These are phyloP conservation scores for Anastrepha obliqua DNA, from an alignment of 1,140 invertebrate species.

Conservation along the genomic window DNA sequence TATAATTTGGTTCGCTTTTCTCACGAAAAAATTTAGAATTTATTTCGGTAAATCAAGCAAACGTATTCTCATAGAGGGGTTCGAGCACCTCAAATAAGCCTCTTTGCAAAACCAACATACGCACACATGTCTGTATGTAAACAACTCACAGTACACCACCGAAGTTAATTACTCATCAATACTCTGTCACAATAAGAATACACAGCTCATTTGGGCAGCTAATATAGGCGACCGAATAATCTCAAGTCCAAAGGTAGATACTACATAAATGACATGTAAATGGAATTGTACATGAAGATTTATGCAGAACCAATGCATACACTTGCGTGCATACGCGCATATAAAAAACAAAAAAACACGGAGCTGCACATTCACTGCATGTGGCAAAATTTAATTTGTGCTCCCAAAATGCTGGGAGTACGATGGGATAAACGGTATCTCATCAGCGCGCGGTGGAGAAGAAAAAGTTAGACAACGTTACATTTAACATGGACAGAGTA, in stretches of 20 bases:
- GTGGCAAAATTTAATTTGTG: not conserved
- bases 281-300: not conserved
- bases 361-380: conserved; percentile 14
- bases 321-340: not conserved
- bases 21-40: too few species aligned
- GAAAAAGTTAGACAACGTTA: too few species aligned
- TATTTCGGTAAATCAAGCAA: too few species aligned
- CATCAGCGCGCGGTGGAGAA: too few species aligned
- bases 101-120: too few species aligned
- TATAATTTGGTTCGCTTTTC: too few species aligned
- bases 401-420: not conserved
- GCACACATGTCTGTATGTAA: too few species aligned
- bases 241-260: not conserved
- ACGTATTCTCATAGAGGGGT: too few species aligned
- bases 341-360: not conserved
- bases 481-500: not conserved
- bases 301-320: not conserved
- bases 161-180: not conserved
- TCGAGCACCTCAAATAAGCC: too few species aligned
- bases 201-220: not conserved
- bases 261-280: not conserved
- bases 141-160: not conserved
- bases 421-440: not conserved
- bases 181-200: not conserved
- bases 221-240: not conserved